Evolutionary conservation across 1,140 invertebrate species (phyloP).

Genomic region (Macrobrachium rosenbergii): DNA sequence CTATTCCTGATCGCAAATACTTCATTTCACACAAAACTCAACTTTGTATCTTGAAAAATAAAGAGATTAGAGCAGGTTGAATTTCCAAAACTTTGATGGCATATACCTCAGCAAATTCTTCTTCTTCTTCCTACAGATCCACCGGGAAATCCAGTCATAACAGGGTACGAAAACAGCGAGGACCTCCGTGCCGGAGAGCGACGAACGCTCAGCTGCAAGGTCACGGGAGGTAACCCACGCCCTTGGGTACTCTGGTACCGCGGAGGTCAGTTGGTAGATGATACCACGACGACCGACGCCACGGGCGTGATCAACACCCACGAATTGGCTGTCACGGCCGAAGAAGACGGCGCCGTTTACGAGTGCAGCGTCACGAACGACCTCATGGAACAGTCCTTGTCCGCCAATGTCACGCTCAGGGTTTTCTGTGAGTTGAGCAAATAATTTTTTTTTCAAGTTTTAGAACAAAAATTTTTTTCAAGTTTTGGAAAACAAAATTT

Average conservation of each 20-base stretch:
- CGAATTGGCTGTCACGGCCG: slow-evolving; percentile 48
- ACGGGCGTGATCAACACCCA: slow-evolving; percentile 43
- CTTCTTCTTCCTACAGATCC: slow-evolving; percentile 32
- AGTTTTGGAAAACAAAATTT: too few relatives aligned
- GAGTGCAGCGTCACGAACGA: slow-evolving; percentile 92
- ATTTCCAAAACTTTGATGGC: too few relatives aligned
- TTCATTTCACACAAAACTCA: too few relatives aligned
- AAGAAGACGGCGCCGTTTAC: slow-evolving; percentile 90
- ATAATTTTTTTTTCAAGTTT: background rate
- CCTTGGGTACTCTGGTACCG: slow-evolving; percentile 60
- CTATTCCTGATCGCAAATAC: too few relatives aligned
- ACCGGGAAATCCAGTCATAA: slow-evolving; percentile 47
- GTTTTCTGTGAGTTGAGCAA: slow-evolving; percentile 55
- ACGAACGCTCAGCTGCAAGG: slow-evolving; percentile 44
- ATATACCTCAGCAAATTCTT: too few relatives aligned
- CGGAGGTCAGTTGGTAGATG: slow-evolving; percentile 68
- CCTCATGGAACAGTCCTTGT: slow-evolving; percentile 79
- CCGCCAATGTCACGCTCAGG: slow-evolving; percentile 57
- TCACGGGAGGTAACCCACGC: slow-evolving; percentile 55
- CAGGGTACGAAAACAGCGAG: slow-evolving; percentile 50
- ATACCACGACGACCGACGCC: slow-evolving; percentile 67
- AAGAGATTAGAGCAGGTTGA: too few relatives aligned
- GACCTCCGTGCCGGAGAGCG: slow-evolving; percentile 44
- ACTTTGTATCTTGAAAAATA: too few relatives aligned
- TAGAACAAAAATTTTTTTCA: background rate